A percentile compares a stretch with the other conserved stretches of the same genome.
Evolutionary conservation across 1,140 invertebrate species (phyloP).

Genomic region (Euwallacea similis): DNA sequence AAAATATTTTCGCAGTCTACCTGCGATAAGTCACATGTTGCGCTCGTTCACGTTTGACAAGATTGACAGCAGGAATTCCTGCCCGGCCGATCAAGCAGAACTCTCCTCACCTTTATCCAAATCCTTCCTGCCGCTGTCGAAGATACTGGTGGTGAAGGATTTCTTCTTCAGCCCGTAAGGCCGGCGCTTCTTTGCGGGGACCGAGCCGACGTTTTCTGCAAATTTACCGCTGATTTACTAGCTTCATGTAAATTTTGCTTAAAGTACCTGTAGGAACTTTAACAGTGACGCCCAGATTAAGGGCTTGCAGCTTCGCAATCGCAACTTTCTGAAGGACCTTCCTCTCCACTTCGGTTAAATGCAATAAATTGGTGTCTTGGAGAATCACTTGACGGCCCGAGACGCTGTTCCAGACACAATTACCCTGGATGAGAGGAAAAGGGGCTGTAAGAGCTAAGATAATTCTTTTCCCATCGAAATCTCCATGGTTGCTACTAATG

Average conservation of each 20-base stretch:
- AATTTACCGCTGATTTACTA: constrained; percentile 23
- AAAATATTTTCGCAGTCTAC: constrained; percentile 38
- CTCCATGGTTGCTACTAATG: too few species aligned
- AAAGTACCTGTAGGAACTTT: constrained; percentile 62
- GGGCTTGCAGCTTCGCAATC: constrained; percentile 81
- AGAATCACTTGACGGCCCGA: constrained; percentile 74
- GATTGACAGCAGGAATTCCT: constrained; percentile 31
- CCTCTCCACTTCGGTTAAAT: constrained; percentile 79
- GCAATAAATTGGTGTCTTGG: constrained; percentile 68
- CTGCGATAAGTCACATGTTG: constrained; percentile 37
- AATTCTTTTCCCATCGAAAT: too few species aligned
- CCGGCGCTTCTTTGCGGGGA: constrained; percentile 68
- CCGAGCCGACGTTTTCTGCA: constrained; percentile 56
- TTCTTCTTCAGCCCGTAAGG: constrained; percentile 79
- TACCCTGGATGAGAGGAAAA: constrained; percentile 62
- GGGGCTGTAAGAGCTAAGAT: too few species aligned
- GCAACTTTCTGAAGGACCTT: constrained; percentile 80
- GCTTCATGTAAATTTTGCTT: constrained; percentile 18
- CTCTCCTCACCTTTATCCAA: constrained; percentile 53
- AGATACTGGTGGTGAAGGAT: constrained; percentile 81
- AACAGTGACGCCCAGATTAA: constrained; percentile 81
- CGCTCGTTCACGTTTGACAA: constrained; percentile 28
- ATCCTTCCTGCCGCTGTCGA: constrained; percentile 72
- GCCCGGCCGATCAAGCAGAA: not conserved
- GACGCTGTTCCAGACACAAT: constrained; percentile 80